These are phyloP conservation scores for Leptura quadrifasciata DNA, from an alignment of 2,888 invertebrate genomes.

Conservation along the genomic window DNA sequence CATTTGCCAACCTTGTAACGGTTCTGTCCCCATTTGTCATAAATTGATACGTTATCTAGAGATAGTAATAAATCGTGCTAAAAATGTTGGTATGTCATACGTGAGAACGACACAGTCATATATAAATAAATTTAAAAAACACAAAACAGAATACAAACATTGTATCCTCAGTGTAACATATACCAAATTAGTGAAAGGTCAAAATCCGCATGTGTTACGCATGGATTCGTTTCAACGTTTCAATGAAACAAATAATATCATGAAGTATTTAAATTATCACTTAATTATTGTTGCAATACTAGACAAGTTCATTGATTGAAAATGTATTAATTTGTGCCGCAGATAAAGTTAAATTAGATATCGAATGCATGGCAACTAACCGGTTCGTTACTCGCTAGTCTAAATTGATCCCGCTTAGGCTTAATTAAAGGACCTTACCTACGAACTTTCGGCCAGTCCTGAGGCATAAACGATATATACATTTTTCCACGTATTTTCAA, in stretches of 20 bases:
- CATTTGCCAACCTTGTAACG: constrained; percentile 29
- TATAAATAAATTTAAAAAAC: constrained; percentile 17
- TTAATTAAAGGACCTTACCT: too few species aligned
- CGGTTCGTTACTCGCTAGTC: not conserved
- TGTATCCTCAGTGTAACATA: not conserved
- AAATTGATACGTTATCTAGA: constrained; percentile 31
- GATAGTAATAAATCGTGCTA: constrained; percentile 29
- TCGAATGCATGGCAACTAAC: not conserved
- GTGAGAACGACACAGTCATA: constrained; percentile 10
- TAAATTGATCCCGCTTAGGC: not conserved
- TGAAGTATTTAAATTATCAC: constrained; percentile 4
- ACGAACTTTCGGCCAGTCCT: too few species aligned
- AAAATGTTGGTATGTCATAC: constrained; percentile 21
- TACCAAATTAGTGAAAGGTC: constrained; percentile 27
- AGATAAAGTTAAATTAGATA: not conserved
- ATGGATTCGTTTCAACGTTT: constrained; percentile 21
- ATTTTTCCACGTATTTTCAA: too few species aligned
- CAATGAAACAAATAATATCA: constrained; percentile 24
- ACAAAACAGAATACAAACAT: constrained; percentile 9
- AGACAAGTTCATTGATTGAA: not conserved
- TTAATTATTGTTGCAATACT: not conserved
- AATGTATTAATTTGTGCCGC: not conserved
- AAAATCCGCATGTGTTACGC: constrained; percentile 20
- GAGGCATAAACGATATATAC: too few species aligned
- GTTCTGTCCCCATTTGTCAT: constrained; percentile 29